Base-by-base conservation (phyloP, 2,888 invertebrate genomes). In the Drosophila lutescens region DNA sequence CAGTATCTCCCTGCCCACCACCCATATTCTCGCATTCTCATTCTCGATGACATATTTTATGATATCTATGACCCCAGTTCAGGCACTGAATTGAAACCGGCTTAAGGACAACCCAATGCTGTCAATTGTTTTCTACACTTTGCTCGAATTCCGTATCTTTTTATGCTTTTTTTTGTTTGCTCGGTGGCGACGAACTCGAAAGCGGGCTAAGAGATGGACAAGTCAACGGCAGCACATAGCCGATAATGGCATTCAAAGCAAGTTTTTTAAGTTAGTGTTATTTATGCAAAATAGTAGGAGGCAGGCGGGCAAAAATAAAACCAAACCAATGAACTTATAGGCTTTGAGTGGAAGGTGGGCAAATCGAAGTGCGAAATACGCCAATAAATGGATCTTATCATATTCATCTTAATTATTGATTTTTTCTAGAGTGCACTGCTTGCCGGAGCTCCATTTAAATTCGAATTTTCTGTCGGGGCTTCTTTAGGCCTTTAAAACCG, bases 201-300 rank as follows among this genome's bases (percentile, higher is more conserved):
- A 55, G 38, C 69, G 50, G 46, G 60, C 71, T 46, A 36, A 59
- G 9, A 59, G 60, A 54, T 15, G 8, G 23, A 62, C 38, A 43
- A 15, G 17, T 44, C 53, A 34, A 32, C 32, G 10, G 36, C 17
- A 20, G 38, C 65, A 63, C 40, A 49, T 43, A 56, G 55, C 49
- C 40, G 56, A 51, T 65, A 60, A 74, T 81, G 50, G 62, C 74
- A 83, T 88, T 83, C 85, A 86, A 84, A 83, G 85, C 83, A 70
- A 84, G 89, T 88, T 83, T 88, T 74, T 88, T 88, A 74, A 86
- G 83, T 78, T 80, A 83, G 89, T 83, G 83, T 83, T 72, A 85
- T 87, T 87, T 84, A 89, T 89, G 89, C 77, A 67, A 87, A 89
- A 49, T 62, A 67, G 57, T 60, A 58, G 65, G 60, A 58, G 51